Conservation (phyloP, 2,888 invertebrate species). For the Agrypnus murinus region DNA sequence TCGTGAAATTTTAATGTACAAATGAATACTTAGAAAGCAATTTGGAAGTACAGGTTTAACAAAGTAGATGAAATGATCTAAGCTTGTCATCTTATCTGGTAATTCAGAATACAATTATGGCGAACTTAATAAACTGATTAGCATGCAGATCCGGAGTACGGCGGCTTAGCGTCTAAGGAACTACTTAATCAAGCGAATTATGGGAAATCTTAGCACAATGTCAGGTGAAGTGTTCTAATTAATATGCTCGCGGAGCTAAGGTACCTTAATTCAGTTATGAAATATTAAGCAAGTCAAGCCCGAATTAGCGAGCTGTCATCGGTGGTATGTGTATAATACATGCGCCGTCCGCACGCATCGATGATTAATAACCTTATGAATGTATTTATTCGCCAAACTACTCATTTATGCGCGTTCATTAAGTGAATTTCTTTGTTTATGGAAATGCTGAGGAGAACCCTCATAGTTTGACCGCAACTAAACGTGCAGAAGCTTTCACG, state of each 20-base stretch:
- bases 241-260: conserved; percentile 66
- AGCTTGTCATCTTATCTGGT: conserved; percentile 59
- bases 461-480: conserved; percentile 52
- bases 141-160: conserved; percentile 64
- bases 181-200: conserved; percentile 68
- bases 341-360: conserved; percentile 60
- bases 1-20: not conserved
- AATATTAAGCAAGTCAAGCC: conserved; percentile 67
- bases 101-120: conserved; percentile 64
- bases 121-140: conserved; percentile 67
- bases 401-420: conserved; percentile 61
- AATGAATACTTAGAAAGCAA: conserved; percentile 21
- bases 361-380: conserved; percentile 65
- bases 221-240: conserved; percentile 66
- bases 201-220: conserved; percentile 68
- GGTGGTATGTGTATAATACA: conserved; percentile 60
- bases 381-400: conserved; percentile 61
- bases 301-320: conserved; percentile 66
- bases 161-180: conserved; percentile 63
- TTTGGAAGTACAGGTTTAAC: conserved; percentile 40
- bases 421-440: conserved; percentile 65
- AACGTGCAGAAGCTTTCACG: conserved; percentile 43
- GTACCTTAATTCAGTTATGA: conserved; percentile 68
- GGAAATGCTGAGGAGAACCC: conserved; percentile 55
- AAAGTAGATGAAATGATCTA: conserved; percentile 45